phyloP scores from a whole-genome alignment of 2,113 vertebrate genomes.

The Pomatorhinus ruficollis region DNA sequence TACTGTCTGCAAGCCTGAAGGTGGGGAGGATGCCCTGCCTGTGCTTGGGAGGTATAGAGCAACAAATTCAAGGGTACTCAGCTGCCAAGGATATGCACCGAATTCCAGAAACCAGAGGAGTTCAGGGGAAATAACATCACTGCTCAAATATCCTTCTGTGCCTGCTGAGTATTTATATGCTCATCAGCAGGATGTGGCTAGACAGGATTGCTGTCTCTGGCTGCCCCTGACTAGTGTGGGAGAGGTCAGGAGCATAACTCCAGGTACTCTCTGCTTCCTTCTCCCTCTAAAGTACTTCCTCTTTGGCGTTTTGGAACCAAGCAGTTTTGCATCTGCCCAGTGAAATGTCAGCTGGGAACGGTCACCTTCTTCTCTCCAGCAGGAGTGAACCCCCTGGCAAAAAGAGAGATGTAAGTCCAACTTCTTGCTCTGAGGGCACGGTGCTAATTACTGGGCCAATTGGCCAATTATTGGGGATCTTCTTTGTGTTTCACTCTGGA shows the following conservation, averaged over 20 bases:
- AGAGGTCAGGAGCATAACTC: neutral
- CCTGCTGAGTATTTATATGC: constrained; percentile 11
- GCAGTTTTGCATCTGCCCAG: neutral
- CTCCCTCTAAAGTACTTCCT: neutral
- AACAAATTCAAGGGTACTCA: neutral
- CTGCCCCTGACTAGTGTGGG: neutral
- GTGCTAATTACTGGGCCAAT: neutral
- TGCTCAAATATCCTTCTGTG: neutral
- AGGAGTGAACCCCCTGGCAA: neutral
- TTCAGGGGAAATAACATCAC: neutral
- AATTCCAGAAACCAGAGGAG: constrained; percentile 25
- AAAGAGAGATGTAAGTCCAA: neutral
- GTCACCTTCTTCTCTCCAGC: neutral
- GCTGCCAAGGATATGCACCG: neutral
- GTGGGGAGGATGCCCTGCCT: neutral
- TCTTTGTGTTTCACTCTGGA: neutral
- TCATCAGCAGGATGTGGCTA: constrained; percentile 9
- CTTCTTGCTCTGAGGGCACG: neutral
- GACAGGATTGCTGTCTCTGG: neutral
- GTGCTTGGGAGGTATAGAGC: neutral
- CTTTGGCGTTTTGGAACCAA: neutral
- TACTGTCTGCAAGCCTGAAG: neutral
- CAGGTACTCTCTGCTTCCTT: neutral
- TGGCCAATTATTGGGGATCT: neutral
- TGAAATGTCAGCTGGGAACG: neutral